Evolutionary conservation across 2,797 vertebrate species (phyloP), one percentile per base, ranked within the genome.

Genomic region (Phylloscopus collybita): DNA sequence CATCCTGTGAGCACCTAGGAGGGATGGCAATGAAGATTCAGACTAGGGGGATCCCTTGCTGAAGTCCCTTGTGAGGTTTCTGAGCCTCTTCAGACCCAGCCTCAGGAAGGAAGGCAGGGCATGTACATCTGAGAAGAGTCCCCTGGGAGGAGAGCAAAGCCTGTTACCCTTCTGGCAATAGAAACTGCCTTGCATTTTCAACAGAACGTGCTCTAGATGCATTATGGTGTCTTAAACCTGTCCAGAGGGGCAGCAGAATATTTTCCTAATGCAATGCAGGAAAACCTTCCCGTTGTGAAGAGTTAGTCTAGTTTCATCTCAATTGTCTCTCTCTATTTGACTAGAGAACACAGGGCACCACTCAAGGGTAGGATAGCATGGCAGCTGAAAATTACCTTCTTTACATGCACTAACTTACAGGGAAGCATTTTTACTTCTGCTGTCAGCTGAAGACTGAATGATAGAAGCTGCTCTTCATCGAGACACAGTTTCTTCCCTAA

Each of bases 71-170:
- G 3, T 38, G 34, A 78, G 19, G 44, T n/a, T 80, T 20, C 36
- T 80, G 50, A 71, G 11, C 17, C 4, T 53, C 8, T 75, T 84
- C 17, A 54, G 53, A 85, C 6, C 4, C 67, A 76, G 21, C 5
- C 34, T 80, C 59, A 11, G 29, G 29, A 6, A 70, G 14, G 29
- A 59, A 60, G 21, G 53, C 12, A 54, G 42, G 27, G 14, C 11
- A n/a, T 0, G 1, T 9, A 5, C 7, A 21, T 34, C 3, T 0
- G 0, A 40, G 29, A 57, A 12, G 11, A 32, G 6, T 8, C 5
- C 20, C 18, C 10, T 4, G 2, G 0, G 1, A 59, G 12, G 40
- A 66, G 82, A 72, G 13, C 4, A 36, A 76, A 78, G 26, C 32
- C 44, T 10, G 0, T 56, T 64, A 36, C 8, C 18, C 13, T 57